Conservation (phyloP, 2,797 vertebrate species). For the Lophius americanus region DNA sequence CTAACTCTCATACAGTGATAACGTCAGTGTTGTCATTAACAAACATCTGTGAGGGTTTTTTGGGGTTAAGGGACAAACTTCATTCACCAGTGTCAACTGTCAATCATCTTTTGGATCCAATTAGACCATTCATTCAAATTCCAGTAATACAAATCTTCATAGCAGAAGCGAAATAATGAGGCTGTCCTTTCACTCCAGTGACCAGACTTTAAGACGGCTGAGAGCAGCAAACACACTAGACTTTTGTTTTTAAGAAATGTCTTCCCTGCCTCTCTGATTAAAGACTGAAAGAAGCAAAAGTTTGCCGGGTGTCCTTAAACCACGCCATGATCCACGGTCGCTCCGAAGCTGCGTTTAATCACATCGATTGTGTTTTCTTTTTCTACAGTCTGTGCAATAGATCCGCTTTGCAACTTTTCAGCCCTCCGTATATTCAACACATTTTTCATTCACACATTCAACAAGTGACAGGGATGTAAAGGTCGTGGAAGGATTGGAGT, state of each 20-base stretch:
- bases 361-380: slow-evolving; percentile 9
- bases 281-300: background rate
- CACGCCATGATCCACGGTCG: slow-evolving; percentile 40
- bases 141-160: no score
- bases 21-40: no score
- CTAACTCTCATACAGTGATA: no score
- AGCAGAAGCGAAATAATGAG: no score
- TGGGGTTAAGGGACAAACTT: no score
- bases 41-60: no score
- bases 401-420: background rate
- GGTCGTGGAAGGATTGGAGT: no score
- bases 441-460: background rate
- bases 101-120: no score
- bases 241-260: slow-evolving; percentile 1
- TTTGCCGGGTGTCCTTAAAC: slow-evolving; percentile 18
- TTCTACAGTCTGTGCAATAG: background rate
- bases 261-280: slow-evolving; percentile 12
- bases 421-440: background rate
- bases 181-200: no score
- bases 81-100: no score
- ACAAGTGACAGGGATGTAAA: background rate
- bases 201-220: no score
- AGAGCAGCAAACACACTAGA: background rate
- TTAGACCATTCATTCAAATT: no score
- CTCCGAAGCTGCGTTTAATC: slow-evolving; percentile 24